Evolutionary conservation across 2,797 vertebrate genomes (phyloP).

Genomic region (Etheostoma perlongum): DNA sequence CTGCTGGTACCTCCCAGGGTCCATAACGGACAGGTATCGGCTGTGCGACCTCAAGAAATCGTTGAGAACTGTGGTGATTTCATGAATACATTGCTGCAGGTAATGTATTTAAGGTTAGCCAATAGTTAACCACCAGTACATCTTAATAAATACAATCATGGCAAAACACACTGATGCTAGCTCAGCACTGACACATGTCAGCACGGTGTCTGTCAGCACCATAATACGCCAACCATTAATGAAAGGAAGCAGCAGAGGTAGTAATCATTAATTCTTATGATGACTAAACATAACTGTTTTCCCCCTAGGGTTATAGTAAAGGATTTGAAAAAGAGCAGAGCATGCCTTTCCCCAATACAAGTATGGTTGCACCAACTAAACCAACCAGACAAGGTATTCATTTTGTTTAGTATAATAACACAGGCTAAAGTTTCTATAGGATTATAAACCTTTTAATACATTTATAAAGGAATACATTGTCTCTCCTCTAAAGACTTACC

Average conservation of each 20-base stretch:
- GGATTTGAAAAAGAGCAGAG: conserved; percentile 81
- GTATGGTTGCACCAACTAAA: conserved; percentile 71
- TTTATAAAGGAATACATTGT: conserved; percentile 3
- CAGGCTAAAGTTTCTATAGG: too few relatives aligned
- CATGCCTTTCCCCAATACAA: conserved; percentile 74
- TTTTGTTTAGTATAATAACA: too few relatives aligned
- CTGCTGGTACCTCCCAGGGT: conserved; percentile 80
- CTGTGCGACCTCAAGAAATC: conserved; percentile 75
- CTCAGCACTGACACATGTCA: conserved; percentile 1
- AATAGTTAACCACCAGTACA: neutral
- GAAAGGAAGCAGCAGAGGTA: neutral
- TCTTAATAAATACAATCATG: neutral
- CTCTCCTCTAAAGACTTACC: conserved; percentile 58
- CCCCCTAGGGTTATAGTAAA: conserved; percentile 65
- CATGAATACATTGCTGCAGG: conserved; percentile 41
- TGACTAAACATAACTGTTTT: conserved; percentile 32
- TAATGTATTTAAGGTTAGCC: conserved; percentile 9
- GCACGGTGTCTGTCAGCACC: neutral
- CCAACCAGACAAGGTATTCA: conserved; percentile 59
- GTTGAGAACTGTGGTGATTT: conserved; percentile 42
- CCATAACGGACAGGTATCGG: conserved; percentile 68
- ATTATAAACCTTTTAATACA: neutral
- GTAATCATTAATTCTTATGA: conserved; percentile 13
- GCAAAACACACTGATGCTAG: neutral
- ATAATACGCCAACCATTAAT: neutral